A percentile compares a stretch with the other conserved stretches of the same genome.
phyloP scores from a whole-genome alignment of 2,113 vertebrate species.

The Etheostoma cragini region DNA sequence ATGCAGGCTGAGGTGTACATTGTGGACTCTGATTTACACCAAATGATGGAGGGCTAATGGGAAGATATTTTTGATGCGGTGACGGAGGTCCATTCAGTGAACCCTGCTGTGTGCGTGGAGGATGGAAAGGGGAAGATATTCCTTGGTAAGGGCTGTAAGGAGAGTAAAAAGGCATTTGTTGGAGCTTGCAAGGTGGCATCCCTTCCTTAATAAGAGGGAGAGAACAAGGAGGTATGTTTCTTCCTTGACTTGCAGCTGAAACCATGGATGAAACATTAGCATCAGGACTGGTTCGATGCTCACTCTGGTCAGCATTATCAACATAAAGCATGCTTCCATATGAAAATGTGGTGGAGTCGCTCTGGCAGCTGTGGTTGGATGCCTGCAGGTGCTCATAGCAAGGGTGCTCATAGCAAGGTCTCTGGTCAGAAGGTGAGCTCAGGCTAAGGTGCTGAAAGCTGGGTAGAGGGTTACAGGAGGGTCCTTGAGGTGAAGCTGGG shows the following conservation, averaged over 20 bases:
- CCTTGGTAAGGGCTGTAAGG: slow-evolving; percentile 25
- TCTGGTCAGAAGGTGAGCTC: slow-evolving; percentile 39
- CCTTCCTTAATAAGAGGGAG: slow-evolving; percentile 20
- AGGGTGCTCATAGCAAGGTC: background rate
- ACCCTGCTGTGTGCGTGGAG: slow-evolving; percentile 23
- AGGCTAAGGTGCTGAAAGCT: slow-evolving; percentile 55
- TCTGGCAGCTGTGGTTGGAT: too few relatives aligned
- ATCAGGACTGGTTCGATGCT: background rate
- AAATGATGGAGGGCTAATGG: slow-evolving; percentile 6
- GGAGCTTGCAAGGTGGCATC: background rate
- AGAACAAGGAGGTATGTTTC: slow-evolving; percentile 40
- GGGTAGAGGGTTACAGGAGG: slow-evolving; percentile 43
- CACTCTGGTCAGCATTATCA: background rate
- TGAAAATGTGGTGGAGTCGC: too few relatives aligned
- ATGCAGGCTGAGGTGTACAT: slow-evolving; percentile 16
- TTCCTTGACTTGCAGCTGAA: background rate
- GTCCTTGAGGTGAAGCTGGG: slow-evolving; percentile 29
- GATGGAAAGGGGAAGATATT: slow-evolving; percentile 10
- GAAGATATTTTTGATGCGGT: slow-evolving; percentile 14
- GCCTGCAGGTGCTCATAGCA: too few relatives aligned
- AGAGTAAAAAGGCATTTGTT: slow-evolving; percentile 13
- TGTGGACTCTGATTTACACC: slow-evolving; percentile 25
- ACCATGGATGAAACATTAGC: background rate
- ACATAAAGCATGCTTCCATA: background rate
- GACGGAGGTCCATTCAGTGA: slow-evolving; percentile 42